These are phyloP conservation scores for Rhagologus leucostigma DNA, from an alignment of 2,113 vertebrate species.

Conservation along the genomic window DNA sequence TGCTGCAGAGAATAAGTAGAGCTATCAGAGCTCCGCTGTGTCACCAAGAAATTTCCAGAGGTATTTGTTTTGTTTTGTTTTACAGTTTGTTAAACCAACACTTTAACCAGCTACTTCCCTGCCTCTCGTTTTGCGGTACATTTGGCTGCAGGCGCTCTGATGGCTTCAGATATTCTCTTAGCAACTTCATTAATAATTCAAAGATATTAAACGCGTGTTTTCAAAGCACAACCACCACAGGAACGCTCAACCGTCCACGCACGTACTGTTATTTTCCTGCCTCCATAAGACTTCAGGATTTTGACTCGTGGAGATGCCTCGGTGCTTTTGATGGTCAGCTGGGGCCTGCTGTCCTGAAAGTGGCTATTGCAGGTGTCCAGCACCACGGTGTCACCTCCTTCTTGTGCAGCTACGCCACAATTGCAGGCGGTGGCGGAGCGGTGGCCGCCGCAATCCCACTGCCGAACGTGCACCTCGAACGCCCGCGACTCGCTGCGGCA, in stretches of 20 bases:
- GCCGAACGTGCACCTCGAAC: conserved; percentile 77
- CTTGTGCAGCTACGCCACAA: conserved; percentile 65
- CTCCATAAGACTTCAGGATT: conserved; percentile 77
- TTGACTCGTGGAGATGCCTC: conserved; percentile 12
- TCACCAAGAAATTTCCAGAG: background rate
- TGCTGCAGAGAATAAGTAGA: background rate
- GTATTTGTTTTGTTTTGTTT: background rate
- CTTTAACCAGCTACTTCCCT: background rate
- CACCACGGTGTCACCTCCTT: conserved; percentile 66
- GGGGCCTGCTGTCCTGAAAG: conserved; percentile 65
- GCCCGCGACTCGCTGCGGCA: conserved; percentile 55
- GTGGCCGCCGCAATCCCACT: conserved; percentile 75
- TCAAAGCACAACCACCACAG: background rate
- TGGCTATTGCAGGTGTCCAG: conserved; percentile 79
- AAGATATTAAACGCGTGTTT: background rate
- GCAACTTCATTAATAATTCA: background rate
- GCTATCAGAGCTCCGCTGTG: accelerated
- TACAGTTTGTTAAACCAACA: background rate
- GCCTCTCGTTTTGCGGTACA: accelerated
- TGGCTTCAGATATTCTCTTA: background rate
- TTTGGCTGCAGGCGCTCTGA: background rate
- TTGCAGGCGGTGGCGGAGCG: conserved; percentile 69
- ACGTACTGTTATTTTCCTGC: conserved; percentile 81
- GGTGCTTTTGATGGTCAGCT: conserved; percentile 56
- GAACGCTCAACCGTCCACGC: background rate